These are phyloP conservation scores for Ectobius pallidus DNA, from an alignment of 2,888 invertebrate genomes.

Conservation along the genomic window DNA sequence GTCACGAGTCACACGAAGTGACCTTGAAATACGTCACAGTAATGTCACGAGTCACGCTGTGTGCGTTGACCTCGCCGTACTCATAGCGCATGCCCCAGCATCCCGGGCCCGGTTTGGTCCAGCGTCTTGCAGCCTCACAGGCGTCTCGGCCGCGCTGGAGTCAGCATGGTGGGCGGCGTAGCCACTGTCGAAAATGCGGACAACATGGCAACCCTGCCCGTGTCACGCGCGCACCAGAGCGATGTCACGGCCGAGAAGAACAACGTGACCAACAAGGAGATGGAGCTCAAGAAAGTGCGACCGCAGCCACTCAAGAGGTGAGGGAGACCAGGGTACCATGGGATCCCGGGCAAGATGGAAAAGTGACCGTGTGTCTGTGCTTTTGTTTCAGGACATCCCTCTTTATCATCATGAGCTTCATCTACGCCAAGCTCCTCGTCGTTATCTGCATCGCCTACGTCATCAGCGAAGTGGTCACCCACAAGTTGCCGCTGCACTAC, in stretches of 20 bases:
- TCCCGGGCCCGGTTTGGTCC: background rate
- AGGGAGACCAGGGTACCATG: conserved; percentile 43
- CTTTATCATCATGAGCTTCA: conserved; percentile 94
- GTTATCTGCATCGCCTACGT: conserved; percentile 94
- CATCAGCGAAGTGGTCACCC: conserved; percentile 92
- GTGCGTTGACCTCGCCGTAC: no score
- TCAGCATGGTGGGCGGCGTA: conserved; percentile 57
- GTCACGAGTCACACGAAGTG: no score
- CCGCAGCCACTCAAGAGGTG: conserved; percentile 87
- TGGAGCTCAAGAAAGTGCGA: conserved; percentile 85
- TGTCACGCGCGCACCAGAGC: conserved; percentile 68
- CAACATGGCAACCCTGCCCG: conserved; percentile 89
- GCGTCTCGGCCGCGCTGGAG: background rate
- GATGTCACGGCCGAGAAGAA: conserved; percentile 76
- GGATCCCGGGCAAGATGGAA: no score
- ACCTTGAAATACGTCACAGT: no score
- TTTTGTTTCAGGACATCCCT: conserved; percentile 88
- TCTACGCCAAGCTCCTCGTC: conserved; percentile 92
- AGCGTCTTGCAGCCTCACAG: background rate
- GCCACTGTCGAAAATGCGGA: conserved; percentile 79
- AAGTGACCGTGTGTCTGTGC: conserved; percentile 45
- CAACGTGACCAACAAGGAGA: conserved; percentile 83
- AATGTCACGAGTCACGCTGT: no score
- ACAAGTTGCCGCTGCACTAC: conserved; percentile 88
- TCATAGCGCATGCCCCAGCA: background rate